Conservation (phyloP, 2,797 vertebrate species). For the Coregonus ussuriensis region DNA sequence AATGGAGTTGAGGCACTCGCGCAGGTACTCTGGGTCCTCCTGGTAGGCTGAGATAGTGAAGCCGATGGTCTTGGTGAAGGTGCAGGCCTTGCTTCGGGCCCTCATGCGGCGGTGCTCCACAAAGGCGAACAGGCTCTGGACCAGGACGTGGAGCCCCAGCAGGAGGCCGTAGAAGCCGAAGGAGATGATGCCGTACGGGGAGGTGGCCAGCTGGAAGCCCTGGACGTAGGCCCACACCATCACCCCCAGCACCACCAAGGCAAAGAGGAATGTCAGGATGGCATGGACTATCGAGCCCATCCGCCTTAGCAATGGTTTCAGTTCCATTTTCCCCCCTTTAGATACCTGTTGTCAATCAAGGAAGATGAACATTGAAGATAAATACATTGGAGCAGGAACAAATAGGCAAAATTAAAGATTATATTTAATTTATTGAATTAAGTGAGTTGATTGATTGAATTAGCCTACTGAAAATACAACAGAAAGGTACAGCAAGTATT, state of each 20-base stretch:
- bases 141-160: slow-evolving; percentile 78
- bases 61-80: slow-evolving; percentile 78
- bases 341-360: slow-evolving; percentile 26
- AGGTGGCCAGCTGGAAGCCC: slow-evolving; percentile 76
- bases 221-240: slow-evolving; percentile 85
- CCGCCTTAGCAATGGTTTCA: slow-evolving; percentile 66
- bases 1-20: slow-evolving; percentile 81
- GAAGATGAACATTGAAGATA: not conserved
- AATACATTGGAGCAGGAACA: not conserved
- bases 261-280: slow-evolving; percentile 80
- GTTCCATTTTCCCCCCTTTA: slow-evolving; percentile 64
- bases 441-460: not conserved
- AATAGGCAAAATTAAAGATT: not conserved
- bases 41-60: slow-evolving; percentile 89
- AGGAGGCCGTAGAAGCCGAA: slow-evolving; percentile 89
- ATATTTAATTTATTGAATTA: not conserved
- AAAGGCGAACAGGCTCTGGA: slow-evolving; percentile 87
- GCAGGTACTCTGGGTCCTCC: slow-evolving; percentile 84
- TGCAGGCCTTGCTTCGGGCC: slow-evolving; percentile 55
- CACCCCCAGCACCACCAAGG: slow-evolving; percentile 79
- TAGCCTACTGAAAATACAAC: not conserved
- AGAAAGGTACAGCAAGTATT: not conserved
- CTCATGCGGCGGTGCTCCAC: slow-evolving; percentile 82
- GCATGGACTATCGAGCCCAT: slow-evolving; percentile 62
- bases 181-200: slow-evolving; percentile 78